Evolutionary conservation across 1,140 invertebrate species (phyloP).

Genomic region (Holotrichia oblita): DNA sequence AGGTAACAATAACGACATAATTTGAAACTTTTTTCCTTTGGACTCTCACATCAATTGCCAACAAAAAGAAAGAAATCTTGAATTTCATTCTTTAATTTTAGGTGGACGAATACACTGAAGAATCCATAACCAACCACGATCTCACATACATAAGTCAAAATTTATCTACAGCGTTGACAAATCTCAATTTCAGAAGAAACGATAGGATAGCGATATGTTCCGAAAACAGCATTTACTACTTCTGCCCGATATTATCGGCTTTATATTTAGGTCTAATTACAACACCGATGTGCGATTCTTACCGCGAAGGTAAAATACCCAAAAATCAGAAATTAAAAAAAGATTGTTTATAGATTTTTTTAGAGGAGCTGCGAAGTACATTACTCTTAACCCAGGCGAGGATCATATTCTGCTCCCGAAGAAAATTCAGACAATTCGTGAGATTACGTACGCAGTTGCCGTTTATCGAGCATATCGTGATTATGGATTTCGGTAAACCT

Average conservation of each 20-base stretch:
- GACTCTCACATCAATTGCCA: neutral
- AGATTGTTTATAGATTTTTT: slow-evolving; percentile 2
- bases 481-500: slow-evolving; percentile 42
- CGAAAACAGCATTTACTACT: neutral
- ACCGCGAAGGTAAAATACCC: neutral
- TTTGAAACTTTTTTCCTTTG: too few relatives aligned
- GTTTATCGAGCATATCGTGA: slow-evolving; percentile 48
- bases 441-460: slow-evolving; percentile 43
- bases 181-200: neutral
- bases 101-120: neutral
- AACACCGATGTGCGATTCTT: neutral
- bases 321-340: neutral
- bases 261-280: neutral
- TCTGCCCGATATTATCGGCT: neutral
- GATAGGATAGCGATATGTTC: slow-evolving; percentile 11
- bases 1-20: too few relatives aligned
- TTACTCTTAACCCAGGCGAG: slow-evolving; percentile 64
- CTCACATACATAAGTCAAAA: neutral
- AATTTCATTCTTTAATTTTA: neutral
- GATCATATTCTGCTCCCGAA: slow-evolving; percentile 61
- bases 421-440: slow-evolving; percentile 46
- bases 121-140: slow-evolving; percentile 1
- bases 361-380: slow-evolving; percentile 63
- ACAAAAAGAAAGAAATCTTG: neutral
- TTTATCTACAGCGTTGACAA: neutral